Base-by-base conservation (phyloP, 1,140 invertebrate species). In the Cyclargus thomasi region DNA sequence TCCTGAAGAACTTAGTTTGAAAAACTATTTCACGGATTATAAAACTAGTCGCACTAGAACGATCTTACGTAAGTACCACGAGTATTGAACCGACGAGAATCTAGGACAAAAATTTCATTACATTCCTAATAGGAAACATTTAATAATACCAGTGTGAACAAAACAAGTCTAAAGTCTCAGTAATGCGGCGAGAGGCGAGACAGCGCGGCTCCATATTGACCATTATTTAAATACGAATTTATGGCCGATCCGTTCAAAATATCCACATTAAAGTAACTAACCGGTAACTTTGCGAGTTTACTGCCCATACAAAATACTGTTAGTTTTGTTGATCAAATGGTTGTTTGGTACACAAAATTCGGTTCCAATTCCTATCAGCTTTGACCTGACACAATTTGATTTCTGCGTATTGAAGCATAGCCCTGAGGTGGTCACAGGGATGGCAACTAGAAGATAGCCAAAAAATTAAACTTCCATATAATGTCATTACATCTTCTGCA, bases 131-230 rank as follows among this genome's bases (percentile, higher is more conserved):
- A 47, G 14, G 39, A 11, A 47, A 47, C 39, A 47, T 75, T 73
- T 76, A 78, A 73, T 80, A 72, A 71, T 72, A 75, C 70, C 69
- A 70, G 39, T 62, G 53, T 62, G 39, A 59, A 68, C 62, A 70
- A 62, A 69, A 67, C 68, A 67, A 73, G 77, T 77, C 79, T 72
- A 0, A 3, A 2, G 29, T 29, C 29, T 29, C 29, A 8, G 29
- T 7, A 29, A 29, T 29, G 76, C 78, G 77, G 75, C 81, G 77
- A 67, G 67, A 71, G 81, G 76, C 81, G 79, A 86, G 85, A 88
- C 83, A 70, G 75, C 78, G 69, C 74, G 82, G 79, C 83, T 77
- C 79, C 81, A 65, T 70, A 78, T 78, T 75, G 70, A 71, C 62
- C n/a, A 55, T 55, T 59, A 59, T 59, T 59, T 21, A 20, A 21